Evolutionary conservation across 1,140 invertebrate genomes (phyloP), one percentile per base, ranked within the genome.

Genomic region (Neodiprion fabricii): DNA sequence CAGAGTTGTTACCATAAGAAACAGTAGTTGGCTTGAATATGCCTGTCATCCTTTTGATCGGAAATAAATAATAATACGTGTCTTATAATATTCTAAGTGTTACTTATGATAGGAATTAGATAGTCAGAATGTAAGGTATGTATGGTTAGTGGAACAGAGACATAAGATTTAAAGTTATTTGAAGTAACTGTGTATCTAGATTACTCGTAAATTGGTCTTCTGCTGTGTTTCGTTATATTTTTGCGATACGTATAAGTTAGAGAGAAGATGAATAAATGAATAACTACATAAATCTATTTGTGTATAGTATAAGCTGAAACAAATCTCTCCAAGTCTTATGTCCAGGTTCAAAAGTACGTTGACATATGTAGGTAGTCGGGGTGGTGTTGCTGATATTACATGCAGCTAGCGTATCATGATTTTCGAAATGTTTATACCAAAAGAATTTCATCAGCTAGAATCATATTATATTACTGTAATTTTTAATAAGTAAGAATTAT

Each of bases 141-240:
- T 65, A 65, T 65, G 61, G 12, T 65, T 14, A 65, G 61, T 65
- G 12, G 61, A 65, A 65, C 17, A 14, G 61, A 14, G 12, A 21
- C 17, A 65, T 17, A 66, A 17, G 11, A 10, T 48, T 68, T 69
- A 28, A 74, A n/a, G 49, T 70, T 53, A 74, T 14, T 17, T 66
- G 47, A 70, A 69, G 14, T 50, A 61, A 40, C 47, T 48, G 48
- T 50, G 9, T 70, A 47, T 47, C 40, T 71, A 74, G 74, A 48
- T 71, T 12, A 69, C 65, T 47, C n/a, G 65, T 67, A 70, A 71
- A 68, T 74, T 74, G 67, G 68, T 70, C 68, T 74, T 74, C 66
- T 68, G 68, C 70, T 70, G 69, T 70, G 12, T 65, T 65, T 65
- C 12, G 12, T 65, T 14, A 65, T 14, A 65, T 14, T 40, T 40